Conservation (phyloP, 2,797 vertebrate species). For the Liasis olivaceus region DNA sequence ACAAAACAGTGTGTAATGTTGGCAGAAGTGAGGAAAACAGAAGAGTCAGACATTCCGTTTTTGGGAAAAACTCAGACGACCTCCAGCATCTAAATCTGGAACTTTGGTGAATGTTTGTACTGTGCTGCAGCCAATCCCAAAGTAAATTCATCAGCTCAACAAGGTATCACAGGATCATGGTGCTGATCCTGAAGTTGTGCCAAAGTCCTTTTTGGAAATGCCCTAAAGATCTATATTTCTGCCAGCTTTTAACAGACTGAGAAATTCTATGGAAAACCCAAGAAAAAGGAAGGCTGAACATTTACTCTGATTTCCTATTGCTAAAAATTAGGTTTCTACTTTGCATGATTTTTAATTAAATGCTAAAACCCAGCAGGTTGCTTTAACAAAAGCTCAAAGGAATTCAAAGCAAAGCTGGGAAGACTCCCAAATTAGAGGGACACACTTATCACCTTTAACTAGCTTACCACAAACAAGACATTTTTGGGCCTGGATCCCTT, state of each 20-base stretch:
- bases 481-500: background rate
- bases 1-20: background rate
- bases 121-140: background rate
- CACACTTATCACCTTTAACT: background rate
- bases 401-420: slow-evolving; percentile 20
- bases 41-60: background rate
- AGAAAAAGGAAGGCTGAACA: background rate
- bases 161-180: background rate
- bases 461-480: background rate
- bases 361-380: background rate
- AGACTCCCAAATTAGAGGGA: background rate
- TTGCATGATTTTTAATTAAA: slow-evolving; percentile 5
- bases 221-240: background rate
- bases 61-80: background rate
- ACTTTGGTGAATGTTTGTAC: background rate
- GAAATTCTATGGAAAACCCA: background rate
- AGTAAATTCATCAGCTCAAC: background rate
- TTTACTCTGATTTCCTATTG: background rate
- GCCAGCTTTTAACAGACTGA: background rate
- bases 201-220: background rate
- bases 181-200: background rate
- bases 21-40: background rate
- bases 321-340: background rate
- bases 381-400: background rate
- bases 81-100: background rate